Percentiles rank a stretch among this genome's conserved stretches.
These are phyloP conservation scores for Coturnix japonica DNA, from an alignment of 2,113 vertebrate species.

Conservation along the genomic window DNA sequence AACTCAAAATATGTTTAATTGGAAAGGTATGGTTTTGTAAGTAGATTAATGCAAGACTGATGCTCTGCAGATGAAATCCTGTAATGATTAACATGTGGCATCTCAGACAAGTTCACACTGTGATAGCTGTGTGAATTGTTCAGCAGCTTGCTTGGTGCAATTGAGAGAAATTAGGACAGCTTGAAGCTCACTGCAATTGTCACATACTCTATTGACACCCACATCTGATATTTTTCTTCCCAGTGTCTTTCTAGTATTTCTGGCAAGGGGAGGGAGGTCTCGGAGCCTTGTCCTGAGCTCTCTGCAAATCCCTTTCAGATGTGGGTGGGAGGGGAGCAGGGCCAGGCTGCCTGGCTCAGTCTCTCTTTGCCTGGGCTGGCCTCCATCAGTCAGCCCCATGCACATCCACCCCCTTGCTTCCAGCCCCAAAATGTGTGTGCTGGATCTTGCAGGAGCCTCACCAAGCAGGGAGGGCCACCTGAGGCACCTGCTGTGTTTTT, in stretches of 20 bases:
- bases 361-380: background rate
- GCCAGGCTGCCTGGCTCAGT: background rate
- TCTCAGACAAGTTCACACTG: background rate
- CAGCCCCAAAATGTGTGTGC: background rate
- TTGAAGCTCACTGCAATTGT: background rate
- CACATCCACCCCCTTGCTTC: rapidly evolving
- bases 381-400: background rate
- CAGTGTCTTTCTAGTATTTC: background rate
- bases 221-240: background rate
- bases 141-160: background rate
- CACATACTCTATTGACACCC: background rate
- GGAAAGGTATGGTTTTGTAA: constrained; percentile 68
- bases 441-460: rapidly evolving
- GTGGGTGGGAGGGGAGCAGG: background rate
- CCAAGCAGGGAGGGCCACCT: rapidly evolving
- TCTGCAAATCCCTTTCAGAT: constrained; percentile 7
- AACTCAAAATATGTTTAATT: constrained; percentile 56
- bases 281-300: background rate
- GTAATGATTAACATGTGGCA: constrained; percentile 64
- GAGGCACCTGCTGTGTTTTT: rapidly evolving
- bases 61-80: constrained; percentile 51
- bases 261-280: background rate
- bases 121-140: background rate
- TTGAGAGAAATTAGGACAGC: background rate
- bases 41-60: constrained; percentile 48